phyloP scores from a whole-genome alignment of 1,140 invertebrate species.

The Galleria mellonella region DNA sequence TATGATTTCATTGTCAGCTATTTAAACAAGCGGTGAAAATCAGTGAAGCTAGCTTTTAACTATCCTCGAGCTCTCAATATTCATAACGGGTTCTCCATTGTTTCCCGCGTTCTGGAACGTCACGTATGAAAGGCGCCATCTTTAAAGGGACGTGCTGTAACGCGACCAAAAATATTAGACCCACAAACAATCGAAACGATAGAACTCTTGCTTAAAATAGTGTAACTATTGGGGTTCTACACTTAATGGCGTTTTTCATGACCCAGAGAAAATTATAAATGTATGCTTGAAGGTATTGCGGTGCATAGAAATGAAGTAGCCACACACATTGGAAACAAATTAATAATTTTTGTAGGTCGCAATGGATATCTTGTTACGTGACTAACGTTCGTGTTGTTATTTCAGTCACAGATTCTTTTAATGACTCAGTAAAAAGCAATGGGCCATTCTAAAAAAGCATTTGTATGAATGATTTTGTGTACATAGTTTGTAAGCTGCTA shows the following conservation, averaged over 20 bases:
- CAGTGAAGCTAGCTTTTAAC: slow-evolving; percentile 32
- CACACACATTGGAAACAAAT: slow-evolving; percentile 32
- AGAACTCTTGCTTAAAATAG: slow-evolving; percentile 8
- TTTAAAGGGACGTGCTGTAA: slow-evolving; percentile 51
- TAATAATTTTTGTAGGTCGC: slow-evolving; percentile 19
- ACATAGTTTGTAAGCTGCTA: not conserved
- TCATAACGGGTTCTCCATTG: slow-evolving; percentile 58
- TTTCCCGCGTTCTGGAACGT: slow-evolving; percentile 52
- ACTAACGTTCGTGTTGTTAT: slow-evolving; percentile 5
- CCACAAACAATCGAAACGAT: slow-evolving; percentile 18
- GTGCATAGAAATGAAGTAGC: slow-evolving; percentile 39
- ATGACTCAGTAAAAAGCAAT: too few relatives aligned
- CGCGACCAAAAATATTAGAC: slow-evolving; percentile 30
- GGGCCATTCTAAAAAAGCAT: too few relatives aligned
- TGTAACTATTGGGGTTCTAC: slow-evolving; percentile 19
- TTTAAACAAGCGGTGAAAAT: slow-evolving; percentile 44
- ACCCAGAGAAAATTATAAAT: slow-evolving; percentile 63
- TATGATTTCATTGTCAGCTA: slow-evolving; percentile 46
- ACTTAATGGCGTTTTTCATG: slow-evolving; percentile 43
- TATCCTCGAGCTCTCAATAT: slow-evolving; percentile 52
- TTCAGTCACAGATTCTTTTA: not conserved
- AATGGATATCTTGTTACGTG: slow-evolving; percentile 15
- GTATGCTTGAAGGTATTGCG: slow-evolving; percentile 31
- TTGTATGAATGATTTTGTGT: too few relatives aligned
- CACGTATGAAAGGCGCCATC: slow-evolving; percentile 57